Conservation (phyloP, 2,888 invertebrate genomes). For the Dicyrtomina minuta region DNA sequence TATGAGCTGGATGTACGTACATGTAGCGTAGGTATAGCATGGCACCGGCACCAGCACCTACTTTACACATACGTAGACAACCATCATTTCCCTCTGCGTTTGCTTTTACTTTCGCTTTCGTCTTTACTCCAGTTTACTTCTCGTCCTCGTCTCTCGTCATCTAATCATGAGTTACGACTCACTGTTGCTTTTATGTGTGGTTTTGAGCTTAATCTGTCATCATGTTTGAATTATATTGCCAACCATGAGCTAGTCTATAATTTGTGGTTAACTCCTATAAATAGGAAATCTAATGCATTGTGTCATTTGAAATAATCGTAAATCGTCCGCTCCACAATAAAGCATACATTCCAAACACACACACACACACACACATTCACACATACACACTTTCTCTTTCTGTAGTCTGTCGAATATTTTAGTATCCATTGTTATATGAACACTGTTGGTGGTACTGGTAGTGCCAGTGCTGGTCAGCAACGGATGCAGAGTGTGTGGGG, state of each 20-base stretch:
- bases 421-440: too few relatives aligned
- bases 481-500: too few relatives aligned
- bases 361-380: neutral
- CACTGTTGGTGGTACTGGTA: too few relatives aligned
- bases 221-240: neutral
- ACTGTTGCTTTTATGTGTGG: conserved; percentile 2
- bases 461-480: too few relatives aligned
- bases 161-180: neutral
- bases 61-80: neutral
- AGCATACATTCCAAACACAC: neutral
- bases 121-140: neutral
- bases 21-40: neutral
- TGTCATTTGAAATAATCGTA: neutral
- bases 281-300: neutral
- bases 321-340: conserved; percentile 15
- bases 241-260: neutral
- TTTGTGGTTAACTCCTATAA: conserved; percentile 1
- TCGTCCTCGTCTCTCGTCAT: neutral
- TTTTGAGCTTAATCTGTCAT: neutral
- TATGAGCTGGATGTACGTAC: neutral
- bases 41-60: neutral
- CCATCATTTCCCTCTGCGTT: neutral
- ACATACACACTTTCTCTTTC: too few relatives aligned
- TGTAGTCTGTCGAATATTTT: too few relatives aligned
- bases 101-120: too few relatives aligned